A percentile compares a stretch with the other conserved stretches of the same genome.
Conservation (phyloP, 2,888 invertebrate species). For the Eurytoma adleriae region DNA sequence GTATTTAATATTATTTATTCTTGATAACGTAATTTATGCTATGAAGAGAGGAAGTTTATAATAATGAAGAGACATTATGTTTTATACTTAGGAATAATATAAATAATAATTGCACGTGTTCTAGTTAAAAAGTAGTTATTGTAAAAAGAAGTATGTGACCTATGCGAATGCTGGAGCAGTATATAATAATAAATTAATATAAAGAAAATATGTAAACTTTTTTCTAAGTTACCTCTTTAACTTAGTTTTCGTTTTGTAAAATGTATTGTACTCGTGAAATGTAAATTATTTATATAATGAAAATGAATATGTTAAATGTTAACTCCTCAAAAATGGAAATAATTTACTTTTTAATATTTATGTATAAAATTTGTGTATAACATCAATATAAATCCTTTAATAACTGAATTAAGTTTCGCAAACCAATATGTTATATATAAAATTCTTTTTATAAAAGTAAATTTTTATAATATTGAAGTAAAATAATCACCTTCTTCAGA, state of each 20-base stretch:
- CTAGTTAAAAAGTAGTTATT: conserved; percentile 41
- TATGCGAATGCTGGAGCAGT: conserved; percentile 24
- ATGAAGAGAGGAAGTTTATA: conserved; percentile 63
- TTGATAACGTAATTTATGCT: conserved; percentile 65
- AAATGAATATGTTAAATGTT: too few relatives aligned
- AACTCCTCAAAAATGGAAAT: too few relatives aligned
- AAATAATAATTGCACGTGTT: conserved; percentile 50
- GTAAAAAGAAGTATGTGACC: conserved; percentile 35
- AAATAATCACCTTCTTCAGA: too few relatives aligned
- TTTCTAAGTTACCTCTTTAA: neutral
- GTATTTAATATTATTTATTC: conserved; percentile 76
- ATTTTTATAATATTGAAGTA: too few relatives aligned
- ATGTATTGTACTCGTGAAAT: too few relatives aligned
- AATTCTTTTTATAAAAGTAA: too few relatives aligned
- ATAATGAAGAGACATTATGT: conserved; percentile 59
- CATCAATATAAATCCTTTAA: neutral
- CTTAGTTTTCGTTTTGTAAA: too few relatives aligned
- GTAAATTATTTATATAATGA: too few relatives aligned
- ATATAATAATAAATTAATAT: conserved; percentile 28
- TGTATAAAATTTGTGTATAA: neutral
- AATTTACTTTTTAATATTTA: neutral
- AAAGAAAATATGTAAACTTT: conserved; percentile 3
- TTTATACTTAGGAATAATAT: conserved; percentile 56
- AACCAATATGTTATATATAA: neutral
- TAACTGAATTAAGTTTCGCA: neutral